A percentile compares a stretch with the other conserved stretches of the same genome.
Evolutionary conservation across 2,113 vertebrate species (phyloP).

Genomic region (Strix aluco): DNA sequence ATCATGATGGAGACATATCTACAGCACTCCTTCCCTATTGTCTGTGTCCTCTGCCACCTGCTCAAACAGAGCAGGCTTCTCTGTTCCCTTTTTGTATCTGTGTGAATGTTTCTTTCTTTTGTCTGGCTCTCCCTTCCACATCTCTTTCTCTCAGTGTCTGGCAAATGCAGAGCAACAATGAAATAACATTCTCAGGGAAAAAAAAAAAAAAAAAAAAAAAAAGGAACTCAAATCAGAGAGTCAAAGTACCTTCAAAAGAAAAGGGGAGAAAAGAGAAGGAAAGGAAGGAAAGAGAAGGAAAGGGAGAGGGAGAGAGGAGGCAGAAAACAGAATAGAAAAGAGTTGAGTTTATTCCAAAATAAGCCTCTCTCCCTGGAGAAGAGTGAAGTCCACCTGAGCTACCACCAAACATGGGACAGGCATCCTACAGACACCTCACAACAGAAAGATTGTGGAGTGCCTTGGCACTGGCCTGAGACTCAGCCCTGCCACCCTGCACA

Average conservation of each 20-base stretch:
- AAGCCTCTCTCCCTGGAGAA: not conserved
- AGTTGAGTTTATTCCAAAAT: not conserved
- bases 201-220: not conserved
- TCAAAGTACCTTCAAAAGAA: not conserved
- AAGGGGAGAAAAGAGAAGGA: not conserved
- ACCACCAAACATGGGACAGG: not conserved
- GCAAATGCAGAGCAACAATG: slow-evolving; percentile 19
- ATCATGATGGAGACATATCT: slow-evolving; percentile 35
- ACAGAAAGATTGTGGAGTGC: not conserved
- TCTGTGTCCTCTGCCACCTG: slow-evolving; percentile 43
- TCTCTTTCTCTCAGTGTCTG: slow-evolving; percentile 16
- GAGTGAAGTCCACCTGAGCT: not conserved
- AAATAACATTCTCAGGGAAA: not conserved
- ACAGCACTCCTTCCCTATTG: slow-evolving; percentile 28
- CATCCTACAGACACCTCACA: not conserved
- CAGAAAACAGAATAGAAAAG: not conserved
- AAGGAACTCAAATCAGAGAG: not conserved
- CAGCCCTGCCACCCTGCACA: not conserved
- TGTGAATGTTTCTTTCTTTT: slow-evolving; percentile 30
- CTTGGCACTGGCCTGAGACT: not conserved
- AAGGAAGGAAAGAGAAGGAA: rapidly evolving
- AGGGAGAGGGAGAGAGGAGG: not conserved
- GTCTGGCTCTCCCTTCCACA: slow-evolving; percentile 25
- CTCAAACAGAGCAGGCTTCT: not conserved
- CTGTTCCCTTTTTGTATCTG: slow-evolving; percentile 5